Evolutionary conservation across 2,797 vertebrate species (phyloP).

Genomic region (Diplodus puntazzo): DNA sequence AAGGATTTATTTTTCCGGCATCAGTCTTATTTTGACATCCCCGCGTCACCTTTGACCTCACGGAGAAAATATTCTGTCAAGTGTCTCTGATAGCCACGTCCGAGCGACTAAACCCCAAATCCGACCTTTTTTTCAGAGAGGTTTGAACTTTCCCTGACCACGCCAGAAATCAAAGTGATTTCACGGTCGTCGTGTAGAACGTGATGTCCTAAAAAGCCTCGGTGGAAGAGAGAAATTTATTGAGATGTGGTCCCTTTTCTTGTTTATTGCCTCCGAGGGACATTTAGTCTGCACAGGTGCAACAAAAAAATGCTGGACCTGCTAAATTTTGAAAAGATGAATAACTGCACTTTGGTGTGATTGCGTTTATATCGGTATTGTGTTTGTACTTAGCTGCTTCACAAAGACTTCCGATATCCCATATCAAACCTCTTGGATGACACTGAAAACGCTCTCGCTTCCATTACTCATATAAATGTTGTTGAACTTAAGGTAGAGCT

Average conservation of each 20-base stretch:
- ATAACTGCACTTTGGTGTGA: background rate
- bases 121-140: conserved; percentile 64
- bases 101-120: conserved; percentile 79
- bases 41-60: conserved; percentile 76
- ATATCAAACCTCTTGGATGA: conserved; percentile 5
- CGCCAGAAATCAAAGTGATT: conserved; percentile 82
- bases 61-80: conserved; percentile 70
- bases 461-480: conserved; percentile 22
- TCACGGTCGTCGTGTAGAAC: conserved; percentile 80
- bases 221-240: conserved; percentile 58
- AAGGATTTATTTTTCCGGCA: conserved; percentile 61
- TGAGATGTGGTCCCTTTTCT: conserved; percentile 57
- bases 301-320: background rate
- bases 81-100: conserved; percentile 69
- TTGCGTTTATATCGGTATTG: background rate
- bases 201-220: conserved; percentile 72
- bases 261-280: conserved; percentile 66
- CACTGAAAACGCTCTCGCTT: background rate
- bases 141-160: conserved; percentile 85
- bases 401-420: background rate
- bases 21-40: conserved; percentile 82
- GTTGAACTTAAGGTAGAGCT: conserved; percentile 36
- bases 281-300: conserved; percentile 70
- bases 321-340: background rate
- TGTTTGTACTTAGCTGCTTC: background rate